Evolutionary conservation across 2,113 vertebrate genomes (phyloP), one percentile per base, ranked within the genome.

Genomic region (Mormyrus iriodes): DNA sequence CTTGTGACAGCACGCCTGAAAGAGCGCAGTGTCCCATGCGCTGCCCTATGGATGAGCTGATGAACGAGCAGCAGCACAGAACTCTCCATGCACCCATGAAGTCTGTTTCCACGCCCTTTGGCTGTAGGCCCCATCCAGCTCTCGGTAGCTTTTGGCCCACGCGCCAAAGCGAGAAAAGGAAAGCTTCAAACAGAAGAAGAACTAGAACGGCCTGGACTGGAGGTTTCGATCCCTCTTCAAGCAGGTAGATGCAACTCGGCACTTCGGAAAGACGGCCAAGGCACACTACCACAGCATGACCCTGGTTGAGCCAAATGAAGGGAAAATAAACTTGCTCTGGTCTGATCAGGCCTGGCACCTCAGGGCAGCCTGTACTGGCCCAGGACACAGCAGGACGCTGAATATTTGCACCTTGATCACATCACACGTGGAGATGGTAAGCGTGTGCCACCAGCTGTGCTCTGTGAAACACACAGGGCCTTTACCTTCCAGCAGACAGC

Each of bases 1-100:
- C 95, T 94, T 95, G 94, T 95, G 95, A 95, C 94, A 94, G 92
- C 91, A 90, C 91, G 91, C 88, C 92, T 95, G 93, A 95, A 95
- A 94, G 94, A 94, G 94, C 93, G 94, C 89, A 95, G 93, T 95
- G 94, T 95, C 53, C 55, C 90, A 92, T 94, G 92, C 92, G 92
- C 92, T 94, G 94, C 94, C 94, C 94, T 95, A 94, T 92, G 94
- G 94, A 94, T 91, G 90, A 93, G 94, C 94, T 93, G 94, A 94
- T 94, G 93, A 94, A 93, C 91, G 90, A 48, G n/a, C 48, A 93
- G 90, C 93, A 92, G 92, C 92, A 49, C 92, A 94, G 92, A 93
- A 89, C 92, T 90, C 90, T 93, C 92, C 91, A 91, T 90, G 91
- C 93, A 88, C 90, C 91, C 85, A 86, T 93, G 92, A 94, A 94